Conservation (phyloP, 2,797 vertebrate genomes). For the Calcarius lapponicus region DNA sequence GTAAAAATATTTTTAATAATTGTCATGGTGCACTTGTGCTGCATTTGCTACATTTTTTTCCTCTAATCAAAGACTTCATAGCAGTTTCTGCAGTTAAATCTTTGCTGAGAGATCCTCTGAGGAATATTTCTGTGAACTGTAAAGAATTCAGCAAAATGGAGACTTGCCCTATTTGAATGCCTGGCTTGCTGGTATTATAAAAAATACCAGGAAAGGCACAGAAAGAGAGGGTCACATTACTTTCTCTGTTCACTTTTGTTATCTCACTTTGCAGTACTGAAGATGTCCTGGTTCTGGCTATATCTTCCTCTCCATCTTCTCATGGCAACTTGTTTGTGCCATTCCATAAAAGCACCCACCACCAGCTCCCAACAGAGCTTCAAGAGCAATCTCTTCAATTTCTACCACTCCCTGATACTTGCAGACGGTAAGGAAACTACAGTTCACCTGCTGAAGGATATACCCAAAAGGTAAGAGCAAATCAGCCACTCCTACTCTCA, state of each 20-base stretch:
- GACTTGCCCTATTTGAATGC: background rate
- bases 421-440: slow-evolving; percentile 83
- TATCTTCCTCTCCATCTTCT: slow-evolving; percentile 30
- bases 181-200: background rate
- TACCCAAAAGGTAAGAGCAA: slow-evolving; percentile 82
- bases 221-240: background rate
- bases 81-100: background rate
- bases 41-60: background rate
- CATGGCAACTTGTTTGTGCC: background rate
- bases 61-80: background rate
- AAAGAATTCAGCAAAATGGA: background rate
- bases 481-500: background rate
- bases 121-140: background rate
- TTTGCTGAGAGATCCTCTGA: background rate
- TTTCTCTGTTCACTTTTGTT: background rate
- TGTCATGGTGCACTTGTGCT: background rate
- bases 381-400: slow-evolving; percentile 53
- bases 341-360: slow-evolving; percentile 6
- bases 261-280: background rate
- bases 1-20: background rate
- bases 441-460: slow-evolving; percentile 83
- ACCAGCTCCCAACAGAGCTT: slow-evolving; percentile 34
- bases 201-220: background rate
- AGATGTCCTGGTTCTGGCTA: slow-evolving; percentile 13
- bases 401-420: slow-evolving; percentile 82